Base-by-base conservation (phyloP, 2,797 vertebrate species). In the Kryptolebias ocellatus region DNA sequence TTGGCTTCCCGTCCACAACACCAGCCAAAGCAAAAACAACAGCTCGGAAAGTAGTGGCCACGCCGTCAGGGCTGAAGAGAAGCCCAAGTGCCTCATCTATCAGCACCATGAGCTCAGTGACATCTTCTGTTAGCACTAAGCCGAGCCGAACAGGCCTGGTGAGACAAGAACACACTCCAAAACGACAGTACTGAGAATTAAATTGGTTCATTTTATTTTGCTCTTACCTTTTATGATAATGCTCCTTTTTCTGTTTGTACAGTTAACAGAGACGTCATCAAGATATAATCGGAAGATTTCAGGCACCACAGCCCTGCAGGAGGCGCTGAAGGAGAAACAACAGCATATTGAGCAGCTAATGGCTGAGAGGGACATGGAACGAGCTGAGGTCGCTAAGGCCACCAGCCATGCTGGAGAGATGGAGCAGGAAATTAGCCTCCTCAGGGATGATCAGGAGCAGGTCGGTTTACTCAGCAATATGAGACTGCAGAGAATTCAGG, bases 321-420 rank as follows among this genome's bases (percentile, higher is more conserved):
- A 99, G 88, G 98, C 97, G 0, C 91, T 99, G 85, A 99, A 99
- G 91, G 98, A 99, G 93, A 99, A 99, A 81, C 97, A 99, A 90
- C 98, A 99, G 86, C 98, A 99, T 85, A 99, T 99, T 54, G 97
- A 99, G 80, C 98, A 99, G 90, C 95, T 99, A 57, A 93, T 99
- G 91, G 97, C 95, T 5, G 98, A 99, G 85, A 92, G 97, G 77
- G 98, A 99, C 88, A 93, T 97, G 91, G 98, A 99, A 91, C 94
- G 96, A 85, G 98, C 95, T 2, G 98, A 99, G 89, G 96, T 99
- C 69, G 97, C 97, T 67, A 98, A 98, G 89, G 96, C 97, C 82
- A 98, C 97, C 2, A 96, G 94, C 87, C 98, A 99, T 44, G 97
- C 94, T 17, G 96, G 98, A 77, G 97, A 99, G 80, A 95, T 99